Conservation (phyloP, 2,113 vertebrate species). For the Ranitomeya imitator region DNA sequence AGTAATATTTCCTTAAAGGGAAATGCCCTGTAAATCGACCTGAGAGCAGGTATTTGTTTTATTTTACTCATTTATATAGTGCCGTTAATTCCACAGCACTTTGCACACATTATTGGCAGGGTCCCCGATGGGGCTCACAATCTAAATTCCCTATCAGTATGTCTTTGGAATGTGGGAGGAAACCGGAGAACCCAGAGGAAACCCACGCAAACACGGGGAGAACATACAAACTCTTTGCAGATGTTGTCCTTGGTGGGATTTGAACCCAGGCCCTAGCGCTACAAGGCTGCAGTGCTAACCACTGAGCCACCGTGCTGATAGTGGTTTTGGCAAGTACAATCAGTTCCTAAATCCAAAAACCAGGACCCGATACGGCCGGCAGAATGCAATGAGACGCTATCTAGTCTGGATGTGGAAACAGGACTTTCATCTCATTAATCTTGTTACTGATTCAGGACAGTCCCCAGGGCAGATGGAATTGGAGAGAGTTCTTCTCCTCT, state of each 20-base stretch:
- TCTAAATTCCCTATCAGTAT: no score
- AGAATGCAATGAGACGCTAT: not conserved
- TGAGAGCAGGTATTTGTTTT: not conserved
- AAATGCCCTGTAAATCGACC: not conserved
- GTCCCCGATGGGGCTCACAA: no score
- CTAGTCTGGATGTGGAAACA: constrained; percentile 18
- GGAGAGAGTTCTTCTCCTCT: constrained; percentile 36
- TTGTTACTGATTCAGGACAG: constrained; percentile 51
- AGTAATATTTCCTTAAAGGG: not conserved
- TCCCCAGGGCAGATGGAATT: constrained; percentile 46
- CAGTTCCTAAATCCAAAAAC: not conserved
- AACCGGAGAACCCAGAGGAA: no score
- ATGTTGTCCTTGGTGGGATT: no score
- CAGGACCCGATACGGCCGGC: constrained; percentile 1
- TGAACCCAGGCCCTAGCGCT: no score
- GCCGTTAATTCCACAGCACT: no score
- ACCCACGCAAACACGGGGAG: no score
- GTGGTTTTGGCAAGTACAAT: not conserved
- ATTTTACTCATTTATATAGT: no score
- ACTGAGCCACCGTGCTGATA: not conserved
- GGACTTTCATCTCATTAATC: constrained; percentile 52
- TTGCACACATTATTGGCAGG: no score
- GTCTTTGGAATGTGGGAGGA: no score
- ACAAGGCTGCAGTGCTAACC: no score
- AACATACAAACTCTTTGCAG: no score